These are phyloP conservation scores for Halocaridina rubra DNA, from an alignment of 2,888 invertebrate species.

Conservation along the genomic window DNA sequence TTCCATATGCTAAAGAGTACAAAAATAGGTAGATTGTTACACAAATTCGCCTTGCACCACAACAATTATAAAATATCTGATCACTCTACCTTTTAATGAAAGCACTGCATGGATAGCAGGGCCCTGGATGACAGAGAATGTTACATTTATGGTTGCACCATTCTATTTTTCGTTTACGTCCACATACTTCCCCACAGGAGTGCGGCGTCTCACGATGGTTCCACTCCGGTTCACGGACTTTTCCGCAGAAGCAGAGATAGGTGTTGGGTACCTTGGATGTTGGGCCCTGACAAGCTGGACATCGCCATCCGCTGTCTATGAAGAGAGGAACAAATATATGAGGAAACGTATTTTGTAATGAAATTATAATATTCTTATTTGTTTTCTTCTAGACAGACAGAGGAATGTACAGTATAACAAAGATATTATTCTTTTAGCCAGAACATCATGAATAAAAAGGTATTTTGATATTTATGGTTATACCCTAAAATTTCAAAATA, in stretches of 20 bases:
- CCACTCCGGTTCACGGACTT: slow-evolving; percentile 79
- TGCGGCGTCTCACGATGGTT: slow-evolving; percentile 86
- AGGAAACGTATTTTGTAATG: no score
- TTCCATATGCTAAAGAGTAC: no score
- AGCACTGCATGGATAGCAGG: slow-evolving; percentile 89
- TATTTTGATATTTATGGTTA: no score
- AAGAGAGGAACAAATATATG: no score
- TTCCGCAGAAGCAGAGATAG: slow-evolving; percentile 93
- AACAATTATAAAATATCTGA: neutral
- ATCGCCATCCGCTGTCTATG: slow-evolving; percentile 83
- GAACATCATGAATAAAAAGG: no score
- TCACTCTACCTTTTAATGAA: slow-evolving; percentile 74
- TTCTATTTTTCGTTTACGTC: slow-evolving; percentile 72
- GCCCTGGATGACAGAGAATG: slow-evolving; percentile 91
- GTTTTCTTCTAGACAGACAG: no score
- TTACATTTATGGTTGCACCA: slow-evolving; percentile 75
- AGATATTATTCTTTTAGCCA: no score
- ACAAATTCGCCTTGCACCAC: no score
- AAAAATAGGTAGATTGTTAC: no score
- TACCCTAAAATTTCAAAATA: no score
- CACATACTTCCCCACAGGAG: slow-evolving; percentile 90
- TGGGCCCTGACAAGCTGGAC: slow-evolving; percentile 94
- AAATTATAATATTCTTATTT: no score
- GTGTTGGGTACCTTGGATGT: slow-evolving; percentile 79
- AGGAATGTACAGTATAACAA: no score